Evolutionary conservation across 2,113 vertebrate genomes (phyloP), one percentile per base, ranked within the genome.

Genomic region (Anas platyrhynchos): DNA sequence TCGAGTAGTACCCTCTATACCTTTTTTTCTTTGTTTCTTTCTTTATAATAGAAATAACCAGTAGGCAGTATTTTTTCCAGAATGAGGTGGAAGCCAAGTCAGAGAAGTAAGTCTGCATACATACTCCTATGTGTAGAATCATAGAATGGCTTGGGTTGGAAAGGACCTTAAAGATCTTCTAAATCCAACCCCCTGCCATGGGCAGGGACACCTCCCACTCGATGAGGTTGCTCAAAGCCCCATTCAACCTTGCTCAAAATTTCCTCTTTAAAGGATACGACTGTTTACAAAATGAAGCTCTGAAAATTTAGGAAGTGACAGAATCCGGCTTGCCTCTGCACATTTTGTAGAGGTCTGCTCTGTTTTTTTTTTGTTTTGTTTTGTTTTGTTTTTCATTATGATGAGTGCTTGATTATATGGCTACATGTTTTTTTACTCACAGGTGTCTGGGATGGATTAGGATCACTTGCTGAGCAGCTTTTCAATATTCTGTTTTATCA

Each of bases 401-500:
- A 72, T 54, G 80, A 92, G 11, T 13, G 8, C 62, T 84, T n/a
- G 78, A 75, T 96, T 1, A 1, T 89, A 91, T 0, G 12, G 58
- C 62, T 94, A 86, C 44, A 15, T 68, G 31, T 56, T 85, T 96
- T 89, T 89, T 96, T 92, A 82, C 55, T 67, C 84, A 91, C 86
- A 91, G 94, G 89, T 97, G 93, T 50, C 84, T 83, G 71, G 66
- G 50, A 79, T n/a, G 93, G 95, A 94, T 96, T 97, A 94, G 87
- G 91, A 97, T 95, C 84, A 69, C 93, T 95, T 89, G 71, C 91
- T 95, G 91, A 89, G 94, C 86, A 94, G 91, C 62, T 94, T 95
- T 94, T 95, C 94, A 96, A 66, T 89, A 94, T 89, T 96, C 83
- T 94, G 43, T 92, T 95, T 97, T 97, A 96, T 96, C 95, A 94